Evolutionary conservation across 2,888 invertebrate genomes (phyloP).

Genomic region (Gymnoscelis rufifasciata): DNA sequence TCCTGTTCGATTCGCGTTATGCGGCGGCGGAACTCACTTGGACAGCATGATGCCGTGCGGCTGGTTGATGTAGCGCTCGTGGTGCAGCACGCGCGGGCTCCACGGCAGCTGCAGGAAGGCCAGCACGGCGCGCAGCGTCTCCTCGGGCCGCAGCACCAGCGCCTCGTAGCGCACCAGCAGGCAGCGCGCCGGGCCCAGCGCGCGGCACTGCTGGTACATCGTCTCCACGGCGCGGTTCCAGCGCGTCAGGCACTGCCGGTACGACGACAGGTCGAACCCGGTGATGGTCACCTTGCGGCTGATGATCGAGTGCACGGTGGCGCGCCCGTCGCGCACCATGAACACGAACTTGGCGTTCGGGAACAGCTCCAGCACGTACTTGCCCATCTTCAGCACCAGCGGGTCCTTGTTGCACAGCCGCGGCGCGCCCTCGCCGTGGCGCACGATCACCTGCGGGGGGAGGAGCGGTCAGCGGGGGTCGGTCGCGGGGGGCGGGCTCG

Average conservation of each 20-base stretch:
- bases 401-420: constrained; percentile 99
- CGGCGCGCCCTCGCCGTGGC: constrained; percentile 96
- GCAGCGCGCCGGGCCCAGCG: constrained; percentile 87
- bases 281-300: constrained; percentile 92
- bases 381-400: constrained; percentile 97
- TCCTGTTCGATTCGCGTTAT: no score
- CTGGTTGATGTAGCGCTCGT: constrained; percentile 97
- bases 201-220: constrained; percentile 96
- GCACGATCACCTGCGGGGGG: constrained; percentile 83
- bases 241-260: constrained; percentile 95
- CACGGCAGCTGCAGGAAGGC: constrained; percentile 94
- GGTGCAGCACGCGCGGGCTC: constrained; percentile 97
- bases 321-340: constrained; percentile 98
- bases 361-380: constrained; percentile 94
- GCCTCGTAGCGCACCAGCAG: constrained; percentile 97
- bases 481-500: neutral
- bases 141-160: constrained; percentile 94
- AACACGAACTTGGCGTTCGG: constrained; percentile 98
- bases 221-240: constrained; percentile 97
- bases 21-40: no score
- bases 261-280: constrained; percentile 96
- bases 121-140: constrained; percentile 92
- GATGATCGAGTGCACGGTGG: constrained; percentile 99
- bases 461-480: neutral
- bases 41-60: constrained; percentile 96